phyloP scores from a whole-genome alignment of 1,140 invertebrate species.

The Cydia amplana region DNA sequence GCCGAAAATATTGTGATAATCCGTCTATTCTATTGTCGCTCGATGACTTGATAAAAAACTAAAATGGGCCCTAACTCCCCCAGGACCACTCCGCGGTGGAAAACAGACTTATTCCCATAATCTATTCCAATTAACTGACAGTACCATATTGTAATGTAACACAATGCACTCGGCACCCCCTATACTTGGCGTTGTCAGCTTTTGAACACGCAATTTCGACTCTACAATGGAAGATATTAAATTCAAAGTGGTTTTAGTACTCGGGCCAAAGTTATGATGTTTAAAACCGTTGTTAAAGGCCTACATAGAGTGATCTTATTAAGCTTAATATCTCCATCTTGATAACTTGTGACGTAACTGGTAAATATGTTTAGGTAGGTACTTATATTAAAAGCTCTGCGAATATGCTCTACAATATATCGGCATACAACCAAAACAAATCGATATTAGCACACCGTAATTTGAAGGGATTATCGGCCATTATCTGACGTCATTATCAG shows the following conservation, averaged over 20 bases:
- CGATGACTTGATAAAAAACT: slow-evolving; percentile 78
- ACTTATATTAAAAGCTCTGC: too few relatives aligned
- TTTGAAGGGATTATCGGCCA: slow-evolving; percentile 16
- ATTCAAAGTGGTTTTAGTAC: slow-evolving; percentile 32
- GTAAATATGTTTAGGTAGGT: too few relatives aligned
- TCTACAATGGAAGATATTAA: slow-evolving; percentile 26
- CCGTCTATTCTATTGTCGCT: slow-evolving; percentile 64
- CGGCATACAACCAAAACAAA: neutral
- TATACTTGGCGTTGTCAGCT: slow-evolving; percentile 37
- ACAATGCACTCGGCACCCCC: slow-evolving; percentile 70
- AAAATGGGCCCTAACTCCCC: slow-evolving; percentile 61
- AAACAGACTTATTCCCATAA: slow-evolving; percentile 73
- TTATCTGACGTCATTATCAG: slow-evolving; percentile 33
- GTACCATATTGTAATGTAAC: slow-evolving; percentile 78
- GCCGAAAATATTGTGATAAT: slow-evolving; percentile 76
- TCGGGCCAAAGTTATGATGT: too few relatives aligned
- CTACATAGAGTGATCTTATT: slow-evolving; percentile 2
- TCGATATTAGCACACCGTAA: slow-evolving; percentile 27
- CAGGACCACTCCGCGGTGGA: slow-evolving; percentile 58
- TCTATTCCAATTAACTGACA: slow-evolving; percentile 80
- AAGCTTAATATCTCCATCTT: neutral
- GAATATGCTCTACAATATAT: neutral
- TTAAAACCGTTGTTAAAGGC: neutral
- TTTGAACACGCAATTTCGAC: slow-evolving; percentile 31
- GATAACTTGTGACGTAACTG: neutral